Conservation (phyloP, 2,797 vertebrate genomes). For the Clarias laeviceps region DNA sequence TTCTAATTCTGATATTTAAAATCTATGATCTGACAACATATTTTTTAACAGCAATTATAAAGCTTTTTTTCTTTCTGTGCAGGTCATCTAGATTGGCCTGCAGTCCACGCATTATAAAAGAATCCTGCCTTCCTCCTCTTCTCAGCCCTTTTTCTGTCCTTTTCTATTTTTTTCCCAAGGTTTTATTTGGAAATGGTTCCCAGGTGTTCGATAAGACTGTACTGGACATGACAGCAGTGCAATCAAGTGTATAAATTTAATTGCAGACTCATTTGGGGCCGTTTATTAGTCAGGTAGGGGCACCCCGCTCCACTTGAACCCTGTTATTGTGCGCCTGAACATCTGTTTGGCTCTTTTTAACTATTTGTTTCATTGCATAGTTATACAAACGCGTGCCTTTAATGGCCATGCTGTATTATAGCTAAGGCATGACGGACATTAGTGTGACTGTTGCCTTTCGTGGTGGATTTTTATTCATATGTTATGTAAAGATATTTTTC, state of each 20-base stretch:
- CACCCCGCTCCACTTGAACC: constrained; percentile 82
- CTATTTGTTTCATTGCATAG: constrained; percentile 72
- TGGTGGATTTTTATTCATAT: constrained; percentile 18
- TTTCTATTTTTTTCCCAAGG: constrained; percentile 63
- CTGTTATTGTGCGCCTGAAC: constrained; percentile 81
- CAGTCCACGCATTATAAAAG: constrained; percentile 51
- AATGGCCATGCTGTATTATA: constrained; percentile 58
- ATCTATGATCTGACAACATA: neutral
- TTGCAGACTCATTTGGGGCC: constrained; percentile 84
- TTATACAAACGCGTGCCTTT: constrained; percentile 66
- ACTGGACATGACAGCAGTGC: constrained; percentile 85
- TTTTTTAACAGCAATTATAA: constrained; percentile 2
- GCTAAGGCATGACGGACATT: constrained; percentile 57
- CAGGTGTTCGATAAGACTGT: constrained; percentile 85
- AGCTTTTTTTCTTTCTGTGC: neutral
- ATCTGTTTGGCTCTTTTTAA: constrained; percentile 80
- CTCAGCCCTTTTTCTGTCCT: constrained; percentile 59
- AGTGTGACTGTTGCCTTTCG: constrained; percentile 48
- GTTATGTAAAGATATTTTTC: constrained; percentile 31
- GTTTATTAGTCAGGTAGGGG: constrained; percentile 84
- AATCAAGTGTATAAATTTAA: constrained; percentile 88
- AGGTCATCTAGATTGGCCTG: constrained; percentile 40
- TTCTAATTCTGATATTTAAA: neutral
- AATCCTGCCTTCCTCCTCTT: constrained; percentile 39
- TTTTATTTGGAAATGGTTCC: constrained; percentile 84